These are phyloP conservation scores for Diabrotica virgifera DNA, from an alignment of 1,140 invertebrate species.

Conservation along the genomic window DNA sequence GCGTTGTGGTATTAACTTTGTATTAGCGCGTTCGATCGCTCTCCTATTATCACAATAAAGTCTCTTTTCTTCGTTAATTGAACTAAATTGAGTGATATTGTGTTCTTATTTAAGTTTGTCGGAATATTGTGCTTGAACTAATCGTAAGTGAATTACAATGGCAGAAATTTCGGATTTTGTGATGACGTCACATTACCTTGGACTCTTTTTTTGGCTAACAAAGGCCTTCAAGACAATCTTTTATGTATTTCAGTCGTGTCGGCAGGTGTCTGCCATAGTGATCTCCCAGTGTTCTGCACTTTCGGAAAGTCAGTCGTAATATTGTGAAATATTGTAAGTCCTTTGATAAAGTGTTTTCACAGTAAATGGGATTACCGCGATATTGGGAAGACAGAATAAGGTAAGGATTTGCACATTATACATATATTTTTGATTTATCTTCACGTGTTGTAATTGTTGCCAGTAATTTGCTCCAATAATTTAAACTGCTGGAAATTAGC, in stretches of 20 bases:
- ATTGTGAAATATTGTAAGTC: slow-evolving; percentile 4
- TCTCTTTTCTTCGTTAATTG: neutral
- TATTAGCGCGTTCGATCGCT: no score
- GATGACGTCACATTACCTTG: slow-evolving; percentile 19
- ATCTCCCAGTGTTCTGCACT: neutral
- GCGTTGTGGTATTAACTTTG: neutral
- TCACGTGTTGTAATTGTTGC: no score
- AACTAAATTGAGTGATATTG: slow-evolving; percentile 1
- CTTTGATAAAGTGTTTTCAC: no score
- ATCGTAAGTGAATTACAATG: neutral
- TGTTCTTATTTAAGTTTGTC: neutral
- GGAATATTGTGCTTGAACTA: neutral
- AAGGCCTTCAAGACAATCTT: slow-evolving; percentile 1
- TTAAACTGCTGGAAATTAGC: no score
- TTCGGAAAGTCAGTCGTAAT: neutral
- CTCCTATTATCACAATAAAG: no score
- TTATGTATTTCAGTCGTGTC: slow-evolving; percentile 10
- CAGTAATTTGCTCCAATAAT: no score
- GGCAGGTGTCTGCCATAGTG: slow-evolving; percentile 4
- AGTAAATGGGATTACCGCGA: no score
- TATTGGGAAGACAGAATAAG: no score
- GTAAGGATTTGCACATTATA: no score
- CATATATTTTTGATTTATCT: no score
- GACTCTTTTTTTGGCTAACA: slow-evolving; percentile 15
- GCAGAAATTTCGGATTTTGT: slow-evolving; percentile 1